Percentiles rank a stretch among this genome's conserved stretches.
Evolutionary conservation across 2,113 vertebrate species (phyloP).

Genomic region (Rhineura floridana): DNA sequence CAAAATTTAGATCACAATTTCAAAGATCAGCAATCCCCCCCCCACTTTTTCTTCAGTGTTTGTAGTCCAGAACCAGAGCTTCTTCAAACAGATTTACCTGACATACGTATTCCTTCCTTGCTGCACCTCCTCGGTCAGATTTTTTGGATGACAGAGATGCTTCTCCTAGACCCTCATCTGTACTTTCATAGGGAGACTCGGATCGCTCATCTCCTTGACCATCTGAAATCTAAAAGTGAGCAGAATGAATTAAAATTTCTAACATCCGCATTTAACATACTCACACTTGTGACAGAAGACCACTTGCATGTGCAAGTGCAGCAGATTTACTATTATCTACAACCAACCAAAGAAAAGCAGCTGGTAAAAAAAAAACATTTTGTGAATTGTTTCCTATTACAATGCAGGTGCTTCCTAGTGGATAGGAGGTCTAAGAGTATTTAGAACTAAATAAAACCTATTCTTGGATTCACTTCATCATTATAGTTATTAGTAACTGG

Average conservation of each 20-base stretch:
- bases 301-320: constrained; percentile 1
- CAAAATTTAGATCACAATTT: background rate
- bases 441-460: background rate
- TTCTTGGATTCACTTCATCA: constrained; percentile 13
- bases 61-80: accelerated
- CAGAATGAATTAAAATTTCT: background rate
- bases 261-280: background rate
- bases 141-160: constrained; percentile 83
- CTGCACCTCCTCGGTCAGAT: constrained; percentile 79
- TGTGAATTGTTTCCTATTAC: background rate
- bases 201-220: constrained; percentile 86
- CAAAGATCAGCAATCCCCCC: too few relatives aligned
- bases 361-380: background rate
- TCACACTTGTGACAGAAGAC: constrained; percentile 17
- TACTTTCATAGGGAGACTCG: constrained; percentile 90
- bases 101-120: constrained; percentile 92
- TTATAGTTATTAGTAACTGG: background rate
- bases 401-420: background rate
- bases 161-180: constrained; percentile 85
- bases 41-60: background rate
- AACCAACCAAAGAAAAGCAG: background rate
- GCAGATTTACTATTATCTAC: background rate
- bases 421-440: background rate
- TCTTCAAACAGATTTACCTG: constrained; percentile 79
- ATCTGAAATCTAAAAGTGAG: constrained; percentile 80